phyloP scores from a whole-genome alignment of 30 jellyfish, hydroid and myxozoan genomes.

The Aurelia aurita region DNA sequence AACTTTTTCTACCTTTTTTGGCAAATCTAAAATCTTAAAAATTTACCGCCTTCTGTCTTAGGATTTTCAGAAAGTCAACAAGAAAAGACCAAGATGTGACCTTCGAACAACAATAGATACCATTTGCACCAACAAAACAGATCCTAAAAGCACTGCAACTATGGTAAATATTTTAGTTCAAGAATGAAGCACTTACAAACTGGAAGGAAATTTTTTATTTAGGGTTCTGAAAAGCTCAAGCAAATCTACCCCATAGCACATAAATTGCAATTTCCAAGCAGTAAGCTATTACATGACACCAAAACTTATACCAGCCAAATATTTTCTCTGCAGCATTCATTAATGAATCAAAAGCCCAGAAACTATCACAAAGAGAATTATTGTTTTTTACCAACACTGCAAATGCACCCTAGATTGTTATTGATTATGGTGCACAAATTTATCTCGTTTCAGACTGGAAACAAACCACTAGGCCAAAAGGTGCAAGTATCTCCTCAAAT shows the following conservation, averaged over 20 bases:
- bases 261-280: too few species aligned
- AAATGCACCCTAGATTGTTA: too few species aligned
- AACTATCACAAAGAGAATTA: too few species aligned
- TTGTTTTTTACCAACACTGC: too few species aligned
- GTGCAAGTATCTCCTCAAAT: conserved; percentile 88
- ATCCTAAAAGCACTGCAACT: conserved; percentile 14
- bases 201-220: not conserved
- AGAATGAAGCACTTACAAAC: not conserved
- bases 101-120: conserved; percentile 21
- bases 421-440: not conserved
- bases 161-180: not conserved
- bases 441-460: conserved; percentile 17
- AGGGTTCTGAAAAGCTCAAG: too few species aligned
- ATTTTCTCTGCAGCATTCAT: too few species aligned
- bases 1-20: too few species aligned
- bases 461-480: conserved; percentile 74
- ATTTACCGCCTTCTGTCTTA: not conserved
- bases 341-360: too few species aligned
- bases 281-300: too few species aligned
- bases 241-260: too few species aligned
- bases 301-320: too few species aligned
- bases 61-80: conserved; percentile 50
- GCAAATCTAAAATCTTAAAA: not conserved
- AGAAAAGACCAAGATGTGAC: conserved; percentile 65
- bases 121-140: conserved; percentile 26